phyloP scores from a whole-genome alignment of 30 jellyfish, hydroid and myxozoan species.

The Calvadosia cruxmelitensis region DNA sequence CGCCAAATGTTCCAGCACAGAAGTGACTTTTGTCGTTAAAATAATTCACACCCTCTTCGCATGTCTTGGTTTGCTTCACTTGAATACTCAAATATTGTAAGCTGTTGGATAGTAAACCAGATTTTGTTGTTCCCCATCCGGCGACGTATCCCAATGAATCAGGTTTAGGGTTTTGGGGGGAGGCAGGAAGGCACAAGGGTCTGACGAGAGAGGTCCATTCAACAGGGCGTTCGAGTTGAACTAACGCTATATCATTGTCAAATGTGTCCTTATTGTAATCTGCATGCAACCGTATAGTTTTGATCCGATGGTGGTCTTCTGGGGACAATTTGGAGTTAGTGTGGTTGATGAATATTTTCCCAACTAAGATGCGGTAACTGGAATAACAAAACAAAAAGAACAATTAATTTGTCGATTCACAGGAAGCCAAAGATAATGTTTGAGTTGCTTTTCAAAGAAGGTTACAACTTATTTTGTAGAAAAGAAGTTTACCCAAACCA shows the following conservation, averaged over 20 bases:
- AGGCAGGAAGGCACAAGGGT: slow-evolving; percentile 38
- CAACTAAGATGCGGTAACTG: slow-evolving; percentile 23
- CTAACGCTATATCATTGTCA: slow-evolving; percentile 28
- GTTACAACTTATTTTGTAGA: too few relatives aligned
- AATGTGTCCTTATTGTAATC: neutral
- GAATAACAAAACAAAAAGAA: neutral
- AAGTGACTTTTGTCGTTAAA: slow-evolving; percentile 18
- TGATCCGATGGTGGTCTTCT: neutral
- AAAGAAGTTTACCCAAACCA: too few relatives aligned
- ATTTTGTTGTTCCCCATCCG: slow-evolving; percentile 37
- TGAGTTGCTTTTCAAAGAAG: too few relatives aligned
- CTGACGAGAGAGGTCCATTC: slow-evolving; percentile 27
- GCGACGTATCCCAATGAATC: slow-evolving; percentile 21
- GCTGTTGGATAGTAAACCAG: neutral
- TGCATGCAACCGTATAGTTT: slow-evolving; percentile 7
- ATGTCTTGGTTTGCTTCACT: slow-evolving; percentile 25
- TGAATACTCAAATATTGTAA: slow-evolving; percentile 3
- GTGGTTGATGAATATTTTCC: neutral
- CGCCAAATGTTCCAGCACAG: slow-evolving; percentile 9
- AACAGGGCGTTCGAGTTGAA: slow-evolving; percentile 25
- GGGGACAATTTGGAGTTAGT: neutral
- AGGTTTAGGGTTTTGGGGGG: neutral
- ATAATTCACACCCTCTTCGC: neutral
- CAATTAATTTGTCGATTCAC: too few relatives aligned
- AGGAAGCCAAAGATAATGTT: too few relatives aligned